Percentiles rank a stretch among this genome's conserved stretches.
Conservation (phyloP, 2,797 vertebrate species). For the Sphenodon punctatus region DNA sequence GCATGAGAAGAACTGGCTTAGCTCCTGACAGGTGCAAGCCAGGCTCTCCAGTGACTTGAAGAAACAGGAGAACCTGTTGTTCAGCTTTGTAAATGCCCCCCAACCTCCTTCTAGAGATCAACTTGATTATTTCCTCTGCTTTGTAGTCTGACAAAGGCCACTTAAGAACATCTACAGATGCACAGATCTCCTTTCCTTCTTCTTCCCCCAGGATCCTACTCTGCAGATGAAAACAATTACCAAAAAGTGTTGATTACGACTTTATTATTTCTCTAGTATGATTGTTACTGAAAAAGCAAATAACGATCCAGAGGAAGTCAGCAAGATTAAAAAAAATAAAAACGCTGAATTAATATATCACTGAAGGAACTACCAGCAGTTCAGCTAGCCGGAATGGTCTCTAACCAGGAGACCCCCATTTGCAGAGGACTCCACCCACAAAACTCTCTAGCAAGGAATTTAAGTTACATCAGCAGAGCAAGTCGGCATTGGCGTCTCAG, state of each 20-base stretch:
- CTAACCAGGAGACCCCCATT: background rate
- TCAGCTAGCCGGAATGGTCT: background rate
- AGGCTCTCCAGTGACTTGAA: background rate
- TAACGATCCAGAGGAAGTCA: background rate
- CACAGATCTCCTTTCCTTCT: constrained; percentile 27
- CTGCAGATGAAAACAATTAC: constrained; percentile 1
- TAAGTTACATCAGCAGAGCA: background rate
- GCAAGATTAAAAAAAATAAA: background rate
- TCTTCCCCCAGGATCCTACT: constrained; percentile 39
- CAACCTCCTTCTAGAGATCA: background rate
- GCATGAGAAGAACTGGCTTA: no score
- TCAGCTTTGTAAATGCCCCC: background rate
- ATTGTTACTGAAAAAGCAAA: background rate
- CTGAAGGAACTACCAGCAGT: background rate
- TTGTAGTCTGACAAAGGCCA: background rate
- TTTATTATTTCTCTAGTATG: background rate
- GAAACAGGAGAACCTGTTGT: background rate
- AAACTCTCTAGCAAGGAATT: background rate
- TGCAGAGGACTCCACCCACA: background rate
- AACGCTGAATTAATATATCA: background rate
- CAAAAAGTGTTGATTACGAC: background rate
- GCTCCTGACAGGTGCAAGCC: no score
- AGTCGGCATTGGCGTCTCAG: background rate
- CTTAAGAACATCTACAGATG: background rate
- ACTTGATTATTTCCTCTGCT: background rate